Evolutionary conservation across 1,140 invertebrate genomes (phyloP).

Genomic region (Onthophagus taurus): DNA sequence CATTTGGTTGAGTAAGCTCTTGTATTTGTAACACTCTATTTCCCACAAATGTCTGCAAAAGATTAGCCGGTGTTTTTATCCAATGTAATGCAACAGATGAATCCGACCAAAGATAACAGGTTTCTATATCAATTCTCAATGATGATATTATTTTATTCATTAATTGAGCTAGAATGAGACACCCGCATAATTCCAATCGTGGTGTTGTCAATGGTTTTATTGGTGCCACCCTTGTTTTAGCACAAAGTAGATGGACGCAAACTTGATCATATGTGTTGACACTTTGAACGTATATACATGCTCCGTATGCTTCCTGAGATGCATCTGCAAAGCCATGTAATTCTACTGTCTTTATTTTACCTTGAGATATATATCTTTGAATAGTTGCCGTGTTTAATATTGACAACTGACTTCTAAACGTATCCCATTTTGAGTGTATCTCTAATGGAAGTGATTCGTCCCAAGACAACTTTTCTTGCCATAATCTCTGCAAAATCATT

Average conservation of each 20-base stretch:
- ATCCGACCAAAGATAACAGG: constrained; percentile 13
- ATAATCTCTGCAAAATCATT: constrained; percentile 7
- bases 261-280: constrained; percentile 8
- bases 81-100: constrained; percentile 21
- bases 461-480: constrained; percentile 7
- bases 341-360: constrained; percentile 7
- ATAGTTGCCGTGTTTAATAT: constrained; percentile 1
- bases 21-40: constrained; percentile 28
- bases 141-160: constrained; percentile 5
- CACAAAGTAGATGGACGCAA: neutral
- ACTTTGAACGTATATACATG: constrained; percentile 14
- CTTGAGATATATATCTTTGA: neutral
- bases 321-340: constrained; percentile 26
- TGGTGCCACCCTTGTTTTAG: constrained; percentile 27
- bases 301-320: constrained; percentile 21
- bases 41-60: constrained; percentile 19
- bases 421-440: neutral
- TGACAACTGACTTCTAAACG: neutral
- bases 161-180: constrained; percentile 17
- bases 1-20: constrained; percentile 11
- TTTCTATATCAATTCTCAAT: neutral
- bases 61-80: constrained; percentile 13
- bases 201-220: constrained; percentile 27
- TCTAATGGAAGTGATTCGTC: constrained; percentile 6
- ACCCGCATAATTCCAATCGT: constrained; percentile 21